These are phyloP conservation scores for Leptopilina boulardi DNA, from an alignment of 1,140 invertebrate genomes.

Conservation along the genomic window DNA sequence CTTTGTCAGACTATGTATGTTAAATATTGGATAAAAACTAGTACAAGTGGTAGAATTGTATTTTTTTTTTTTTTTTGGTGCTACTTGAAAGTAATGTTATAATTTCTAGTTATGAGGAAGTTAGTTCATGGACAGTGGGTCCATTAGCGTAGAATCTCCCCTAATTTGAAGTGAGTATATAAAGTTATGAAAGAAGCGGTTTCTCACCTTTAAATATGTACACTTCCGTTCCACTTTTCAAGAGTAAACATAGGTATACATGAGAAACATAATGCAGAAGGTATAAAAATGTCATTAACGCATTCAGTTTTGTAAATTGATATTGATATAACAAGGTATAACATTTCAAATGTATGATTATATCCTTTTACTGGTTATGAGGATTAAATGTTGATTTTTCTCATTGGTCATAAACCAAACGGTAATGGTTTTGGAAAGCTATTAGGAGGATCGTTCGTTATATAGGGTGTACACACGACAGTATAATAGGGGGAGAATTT, in stretches of 20 bases:
- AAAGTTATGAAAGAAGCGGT: conserved; percentile 10
- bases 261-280: background rate
- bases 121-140: conserved; percentile 17
- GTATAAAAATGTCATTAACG: background rate
- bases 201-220: conserved; percentile 20
- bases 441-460: background rate
- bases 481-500: conserved; percentile 25
- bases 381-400: conserved; percentile 7
- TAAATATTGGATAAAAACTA: conserved; percentile 2
- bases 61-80: too few species aligned
- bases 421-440: conserved; percentile 24
- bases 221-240: conserved; percentile 27
- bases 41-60: too few species aligned
- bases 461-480: conserved; percentile 15
- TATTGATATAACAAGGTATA: background rate
- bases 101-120: background rate
- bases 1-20: background rate
- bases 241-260: background rate
- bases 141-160: conserved; percentile 27
- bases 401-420: background rate
- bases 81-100: background rate
- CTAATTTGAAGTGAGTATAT: conserved; percentile 3
- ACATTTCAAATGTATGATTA: conserved; percentile 25
- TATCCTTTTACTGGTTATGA: background rate
- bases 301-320: background rate